These are phyloP conservation scores for Marisa cornuarietis DNA, from an alignment of 1,140 invertebrate genomes.

Conservation along the genomic window DNA sequence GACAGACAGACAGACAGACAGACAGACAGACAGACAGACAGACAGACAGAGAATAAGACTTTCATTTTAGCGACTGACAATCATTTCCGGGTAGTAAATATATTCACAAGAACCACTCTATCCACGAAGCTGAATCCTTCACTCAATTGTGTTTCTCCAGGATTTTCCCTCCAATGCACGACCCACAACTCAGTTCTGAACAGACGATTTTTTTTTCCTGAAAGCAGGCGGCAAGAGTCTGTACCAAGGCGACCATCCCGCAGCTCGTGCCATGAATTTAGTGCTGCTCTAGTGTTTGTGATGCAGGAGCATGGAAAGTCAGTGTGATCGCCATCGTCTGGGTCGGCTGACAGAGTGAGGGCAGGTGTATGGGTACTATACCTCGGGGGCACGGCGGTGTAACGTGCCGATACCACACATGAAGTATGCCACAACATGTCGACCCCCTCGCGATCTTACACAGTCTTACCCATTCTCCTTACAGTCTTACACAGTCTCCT, in stretches of 20 bases:
- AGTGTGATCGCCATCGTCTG: no score
- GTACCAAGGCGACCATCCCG: background rate
- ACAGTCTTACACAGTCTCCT: background rate
- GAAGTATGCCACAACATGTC: no score
- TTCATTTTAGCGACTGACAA: background rate
- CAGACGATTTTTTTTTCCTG: no score
- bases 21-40: background rate
- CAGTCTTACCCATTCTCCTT: background rate
- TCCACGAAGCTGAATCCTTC: background rate
- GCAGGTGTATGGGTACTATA: no score
- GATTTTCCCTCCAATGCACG: background rate
- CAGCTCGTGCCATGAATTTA: no score
- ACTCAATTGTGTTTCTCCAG: background rate
- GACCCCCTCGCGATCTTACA: background rate
- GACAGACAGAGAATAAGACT: no score
- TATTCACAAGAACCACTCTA: background rate
- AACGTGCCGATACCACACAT: no score
- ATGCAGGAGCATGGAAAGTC: no score
- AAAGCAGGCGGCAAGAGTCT: background rate
- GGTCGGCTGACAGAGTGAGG: no score
- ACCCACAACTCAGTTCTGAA: no score
- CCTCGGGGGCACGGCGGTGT: no score
- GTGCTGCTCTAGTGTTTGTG: no score
- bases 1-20: background rate
- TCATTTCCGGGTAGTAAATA: background rate